Percentiles rank a stretch among this genome's conserved stretches.
These are phyloP conservation scores for Tromatobia lineatoria DNA, from an alignment of 2,888 invertebrate species.

Conservation along the genomic window DNA sequence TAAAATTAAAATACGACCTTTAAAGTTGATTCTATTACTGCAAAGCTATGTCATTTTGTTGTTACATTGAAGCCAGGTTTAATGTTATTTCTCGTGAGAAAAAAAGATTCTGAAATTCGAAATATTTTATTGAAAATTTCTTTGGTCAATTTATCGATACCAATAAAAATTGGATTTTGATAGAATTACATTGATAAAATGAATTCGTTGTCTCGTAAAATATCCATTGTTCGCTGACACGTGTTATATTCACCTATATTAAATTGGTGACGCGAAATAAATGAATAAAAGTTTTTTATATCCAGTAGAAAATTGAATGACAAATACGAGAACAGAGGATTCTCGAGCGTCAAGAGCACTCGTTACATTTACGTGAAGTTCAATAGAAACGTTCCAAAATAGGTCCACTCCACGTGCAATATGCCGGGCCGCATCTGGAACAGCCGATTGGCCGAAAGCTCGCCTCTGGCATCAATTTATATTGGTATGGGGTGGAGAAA, in stretches of 20 bases:
- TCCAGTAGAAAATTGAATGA: conserved; percentile 24
- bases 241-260: conserved; percentile 17
- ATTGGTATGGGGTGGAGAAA: conserved; percentile 38
- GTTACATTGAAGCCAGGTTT: background rate
- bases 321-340: conserved; percentile 23
- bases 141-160: too few species aligned
- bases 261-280: conserved; percentile 5
- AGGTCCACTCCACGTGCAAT: background rate
- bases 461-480: conserved; percentile 50
- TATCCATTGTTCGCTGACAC: conserved; percentile 4
- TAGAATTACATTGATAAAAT: background rate
- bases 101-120: too few species aligned
- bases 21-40: too few species aligned
- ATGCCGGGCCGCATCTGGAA: background rate
- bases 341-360: conserved; percentile 36
- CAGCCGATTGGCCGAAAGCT: conserved; percentile 22
- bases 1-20: too few species aligned
- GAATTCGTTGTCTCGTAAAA: conserved; percentile 5
- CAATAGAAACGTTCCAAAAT: conserved; percentile 45
- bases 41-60: too few species aligned
- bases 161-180: conserved; percentile 1
- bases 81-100: too few species aligned
- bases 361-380: conserved; percentile 47
- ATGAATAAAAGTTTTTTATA: background rate
- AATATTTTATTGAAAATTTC: background rate